Conservation (phyloP, 2,888 invertebrate species). For the Ceriagrion tenellum region DNA sequence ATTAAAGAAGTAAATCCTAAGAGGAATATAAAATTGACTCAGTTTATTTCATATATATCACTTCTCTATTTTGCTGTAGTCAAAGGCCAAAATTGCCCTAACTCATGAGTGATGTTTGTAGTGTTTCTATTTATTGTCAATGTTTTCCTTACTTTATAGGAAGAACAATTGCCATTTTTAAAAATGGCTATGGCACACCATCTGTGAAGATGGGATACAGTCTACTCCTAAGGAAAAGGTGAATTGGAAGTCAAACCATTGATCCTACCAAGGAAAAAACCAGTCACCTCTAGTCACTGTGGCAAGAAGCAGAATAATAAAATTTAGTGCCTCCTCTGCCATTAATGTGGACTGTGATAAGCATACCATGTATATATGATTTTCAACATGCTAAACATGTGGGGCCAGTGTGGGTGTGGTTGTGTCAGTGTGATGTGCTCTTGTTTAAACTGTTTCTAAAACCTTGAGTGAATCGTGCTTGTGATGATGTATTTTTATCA, state of each 20-base stretch:
- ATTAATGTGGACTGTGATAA: slow-evolving; percentile 54
- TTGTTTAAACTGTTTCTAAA: slow-evolving; percentile 16
- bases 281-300: slow-evolving; percentile 37
- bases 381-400: slow-evolving; percentile 26
- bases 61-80: too few species aligned
- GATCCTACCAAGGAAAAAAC: not conserved
- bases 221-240: slow-evolving; percentile 65
- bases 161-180: slow-evolving; percentile 71
- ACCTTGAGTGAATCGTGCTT: slow-evolving; percentile 17
- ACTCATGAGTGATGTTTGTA: too few species aligned
- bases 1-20: too few species aligned
- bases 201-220: slow-evolving; percentile 69
- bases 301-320: slow-evolving; percentile 39
- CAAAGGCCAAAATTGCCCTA: too few species aligned
- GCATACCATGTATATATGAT: not conserved
- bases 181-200: slow-evolving; percentile 70
- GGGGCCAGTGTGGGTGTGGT: slow-evolving; percentile 36
- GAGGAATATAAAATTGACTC: too few species aligned
- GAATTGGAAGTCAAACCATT: not conserved
- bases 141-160: slow-evolving; percentile 65
- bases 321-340: slow-evolving; percentile 38
- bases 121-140: too few species aligned
- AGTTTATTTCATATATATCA: too few species aligned
- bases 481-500: slow-evolving; percentile 32
- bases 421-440: slow-evolving; percentile 19